Evolutionary conservation across 2,113 vertebrate species (phyloP), one percentile per base, ranked within the genome.

Genomic region (Orthonyx spaldingii): DNA sequence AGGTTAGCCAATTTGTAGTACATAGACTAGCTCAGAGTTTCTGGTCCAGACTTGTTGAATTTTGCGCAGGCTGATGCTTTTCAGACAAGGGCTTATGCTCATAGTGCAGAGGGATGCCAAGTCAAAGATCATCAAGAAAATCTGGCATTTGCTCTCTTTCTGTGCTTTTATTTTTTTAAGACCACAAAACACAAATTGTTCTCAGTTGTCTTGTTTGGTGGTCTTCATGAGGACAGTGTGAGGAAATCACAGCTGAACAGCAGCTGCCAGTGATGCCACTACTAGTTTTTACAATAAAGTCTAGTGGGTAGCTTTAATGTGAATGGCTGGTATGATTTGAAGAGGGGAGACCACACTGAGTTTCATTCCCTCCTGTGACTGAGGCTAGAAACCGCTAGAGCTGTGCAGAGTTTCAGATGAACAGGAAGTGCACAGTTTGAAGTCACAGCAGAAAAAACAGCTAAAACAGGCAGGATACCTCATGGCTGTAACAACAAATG

Each of bases 161-260:
- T 71, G 19, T 82, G 23, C 8, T 20, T 17, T 28, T 33, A n/a
- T 72, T 85, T 59, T 65, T 35, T 70, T 26, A 63, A 71, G 37
- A 60, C 53, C 47, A 59, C 77, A 92, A 71, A 86, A 77, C 41
- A 86, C 19, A 81, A 83, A 76, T 72, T 93, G 56, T 87, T 96
- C 71, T 94, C 92, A 90, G 61, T 79, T 89, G 57, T 78, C 93
- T 89, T 90, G 72, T 82, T 88, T 89, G 57, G 47, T 90, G 80
- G 84, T 78, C 46, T 78, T 89, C 23, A 19, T 57, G 30, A 89
- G 52, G 55, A 77, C 56, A 71, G 61, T 33, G 23, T 56, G 56
- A 93, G 66, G 84, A 94, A 91, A 69, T 83, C 63, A 66, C 93
- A 93, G 86, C 64, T 93, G 94, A 90, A 52, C 30, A 91, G 49